Conservation (phyloP, 2,888 invertebrate species). For the Hypselothyrea guttata region DNA sequence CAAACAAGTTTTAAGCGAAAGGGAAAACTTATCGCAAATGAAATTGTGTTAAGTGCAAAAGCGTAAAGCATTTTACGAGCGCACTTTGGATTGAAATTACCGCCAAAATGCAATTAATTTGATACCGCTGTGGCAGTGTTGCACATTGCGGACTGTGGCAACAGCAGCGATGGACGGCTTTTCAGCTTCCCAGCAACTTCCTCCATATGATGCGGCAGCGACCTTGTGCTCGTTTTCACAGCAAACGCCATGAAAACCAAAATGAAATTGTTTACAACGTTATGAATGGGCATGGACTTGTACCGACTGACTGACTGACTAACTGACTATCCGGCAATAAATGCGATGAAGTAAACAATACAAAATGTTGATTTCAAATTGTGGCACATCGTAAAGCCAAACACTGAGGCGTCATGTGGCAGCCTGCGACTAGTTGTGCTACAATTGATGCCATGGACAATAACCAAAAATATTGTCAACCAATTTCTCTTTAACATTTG, state of each 20-base stretch:
- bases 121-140: slow-evolving; percentile 12
- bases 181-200: slow-evolving; percentile 54
- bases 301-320: not conserved
- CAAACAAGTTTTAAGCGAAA: slow-evolving; percentile 68
- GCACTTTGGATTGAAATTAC: slow-evolving; percentile 44
- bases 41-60: slow-evolving; percentile 42
- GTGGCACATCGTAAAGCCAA: slow-evolving; percentile 56
- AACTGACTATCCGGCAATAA: slow-evolving; percentile 34
- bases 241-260: slow-evolving; percentile 43
- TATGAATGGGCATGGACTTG: slow-evolving; percentile 49
- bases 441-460: slow-evolving; percentile 63
- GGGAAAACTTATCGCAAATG: slow-evolving; percentile 59
- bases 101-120: slow-evolving; percentile 59
- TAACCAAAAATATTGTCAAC: slow-evolving; percentile 56
- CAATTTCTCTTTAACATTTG: slow-evolving; percentile 53
- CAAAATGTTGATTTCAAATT: slow-evolving; percentile 57
- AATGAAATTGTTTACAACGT: slow-evolving; percentile 58
- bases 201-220: slow-evolving; percentile 44
- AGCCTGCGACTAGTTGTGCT: slow-evolving; percentile 36
- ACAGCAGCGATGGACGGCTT: slow-evolving; percentile 5
- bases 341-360: slow-evolving; percentile 55
- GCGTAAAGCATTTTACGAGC: slow-evolving; percentile 47
- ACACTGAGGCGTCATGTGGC: slow-evolving; percentile 37
- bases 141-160: slow-evolving; percentile 19
- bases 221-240: slow-evolving; percentile 76